Evolutionary conservation across 2,797 vertebrate genomes (phyloP).

Genomic region (Helicolenus hilgendorfi): DNA sequence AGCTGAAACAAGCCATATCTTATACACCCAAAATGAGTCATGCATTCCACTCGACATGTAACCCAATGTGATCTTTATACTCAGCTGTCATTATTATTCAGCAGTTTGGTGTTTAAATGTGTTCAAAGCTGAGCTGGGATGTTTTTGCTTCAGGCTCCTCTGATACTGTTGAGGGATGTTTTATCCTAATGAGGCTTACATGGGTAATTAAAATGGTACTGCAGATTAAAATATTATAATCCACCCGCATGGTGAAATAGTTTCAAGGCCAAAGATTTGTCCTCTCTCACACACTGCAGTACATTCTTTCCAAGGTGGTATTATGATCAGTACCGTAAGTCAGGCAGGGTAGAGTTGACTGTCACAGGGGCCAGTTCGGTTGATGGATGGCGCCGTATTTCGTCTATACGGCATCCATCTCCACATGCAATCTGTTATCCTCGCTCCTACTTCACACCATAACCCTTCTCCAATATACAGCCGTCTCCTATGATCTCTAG

Average conservation of each 20-base stretch:
- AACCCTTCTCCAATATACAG: constrained; percentile 7
- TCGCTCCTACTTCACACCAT: constrained; percentile 24
- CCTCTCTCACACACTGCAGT: background rate
- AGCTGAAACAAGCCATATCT: constrained; percentile 1
- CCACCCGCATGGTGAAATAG: background rate
- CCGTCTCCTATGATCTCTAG: background rate
- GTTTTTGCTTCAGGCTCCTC: constrained; percentile 37
- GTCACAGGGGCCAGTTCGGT: constrained; percentile 31
- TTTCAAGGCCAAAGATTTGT: constrained; percentile 18
- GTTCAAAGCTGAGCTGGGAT: constrained; percentile 3
- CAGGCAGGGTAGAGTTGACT: constrained; percentile 23
- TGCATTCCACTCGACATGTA: background rate
- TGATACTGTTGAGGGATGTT: constrained; percentile 16
- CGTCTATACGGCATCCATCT: constrained; percentile 59
- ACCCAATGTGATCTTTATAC: constrained; percentile 1
- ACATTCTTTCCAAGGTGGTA: background rate
- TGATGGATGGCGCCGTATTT: constrained; percentile 71
- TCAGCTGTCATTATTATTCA: background rate
- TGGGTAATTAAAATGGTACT: constrained; percentile 47
- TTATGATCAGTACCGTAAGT: constrained; percentile 35
- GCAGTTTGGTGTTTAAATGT: constrained; percentile 2
- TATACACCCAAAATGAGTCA: constrained; percentile 22
- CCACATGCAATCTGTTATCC: constrained; percentile 58
- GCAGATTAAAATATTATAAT: constrained; percentile 20
- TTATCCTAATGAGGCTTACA: constrained; percentile 40